Evolutionary conservation across 2,888 invertebrate species (phyloP).

Genomic region (Dynastes maya): DNA sequence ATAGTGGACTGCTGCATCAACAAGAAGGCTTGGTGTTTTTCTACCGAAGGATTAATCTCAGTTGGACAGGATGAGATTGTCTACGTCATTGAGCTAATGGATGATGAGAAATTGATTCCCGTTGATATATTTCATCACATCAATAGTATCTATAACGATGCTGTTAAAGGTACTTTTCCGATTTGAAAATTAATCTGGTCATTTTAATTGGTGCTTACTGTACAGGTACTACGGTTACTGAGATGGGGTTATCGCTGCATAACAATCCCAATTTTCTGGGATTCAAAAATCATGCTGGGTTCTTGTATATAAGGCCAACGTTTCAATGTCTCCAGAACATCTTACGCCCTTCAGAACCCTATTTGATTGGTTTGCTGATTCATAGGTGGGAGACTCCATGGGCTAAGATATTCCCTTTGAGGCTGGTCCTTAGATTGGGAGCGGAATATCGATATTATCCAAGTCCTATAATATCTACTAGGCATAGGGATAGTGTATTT

Average conservation of each 20-base stretch:
- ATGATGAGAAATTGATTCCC: conserved; percentile 77
- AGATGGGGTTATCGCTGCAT: conserved; percentile 80
- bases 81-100: conserved; percentile 79
- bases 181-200: too few relatives aligned
- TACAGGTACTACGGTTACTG: conserved; percentile 79
- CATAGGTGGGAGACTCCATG: conserved; percentile 88
- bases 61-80: conserved; percentile 90
- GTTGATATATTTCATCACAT: conserved; percentile 84
- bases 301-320: conserved; percentile 85
- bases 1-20: conserved; percentile 85
- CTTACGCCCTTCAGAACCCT: conserved; percentile 81
- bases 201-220: conserved; percentile 29
- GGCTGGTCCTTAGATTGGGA: conserved; percentile 84
- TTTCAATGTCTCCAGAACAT: conserved; percentile 88
- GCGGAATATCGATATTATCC: conserved; percentile 91
- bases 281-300: conserved; percentile 84
- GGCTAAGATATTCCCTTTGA: conserved; percentile 85
- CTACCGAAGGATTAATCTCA: conserved; percentile 83
- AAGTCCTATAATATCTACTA: conserved; percentile 84
- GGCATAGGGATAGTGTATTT: conserved; percentile 85
- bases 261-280: conserved; percentile 77
- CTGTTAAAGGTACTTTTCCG: conserved; percentile 72
- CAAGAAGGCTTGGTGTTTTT: conserved; percentile 83
- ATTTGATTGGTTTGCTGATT: conserved; percentile 84
- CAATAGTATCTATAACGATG: conserved; percentile 81